These are phyloP conservation scores for Grus americana DNA, from an alignment of 2,113 vertebrate genomes.

Conservation along the genomic window DNA sequence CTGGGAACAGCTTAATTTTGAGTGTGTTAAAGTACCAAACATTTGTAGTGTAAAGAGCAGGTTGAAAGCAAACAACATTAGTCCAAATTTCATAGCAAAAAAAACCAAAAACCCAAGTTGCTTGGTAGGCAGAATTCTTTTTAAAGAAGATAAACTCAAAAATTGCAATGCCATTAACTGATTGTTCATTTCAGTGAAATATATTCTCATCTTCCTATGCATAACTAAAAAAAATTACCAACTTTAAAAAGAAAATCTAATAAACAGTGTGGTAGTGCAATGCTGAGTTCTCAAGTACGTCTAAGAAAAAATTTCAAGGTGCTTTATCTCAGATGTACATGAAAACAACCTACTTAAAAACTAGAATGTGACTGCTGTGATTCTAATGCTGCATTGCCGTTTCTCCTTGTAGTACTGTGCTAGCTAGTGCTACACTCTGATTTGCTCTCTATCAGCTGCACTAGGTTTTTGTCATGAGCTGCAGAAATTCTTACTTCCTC, in stretches of 20 bases:
- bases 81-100: slow-evolving; percentile 32
- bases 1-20: slow-evolving; percentile 53
- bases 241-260: slow-evolving; percentile 1
- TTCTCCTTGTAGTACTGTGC: slow-evolving; percentile 68
- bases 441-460: slow-evolving; percentile 76
- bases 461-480: slow-evolving; percentile 72
- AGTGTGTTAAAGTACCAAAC: slow-evolving; percentile 51
- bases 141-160: slow-evolving; percentile 32
- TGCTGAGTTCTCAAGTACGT: background rate
- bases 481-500: slow-evolving; percentile 77
- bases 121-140: slow-evolving; percentile 13
- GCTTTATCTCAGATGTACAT: slow-evolving; percentile 26
- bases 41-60: slow-evolving; percentile 58
- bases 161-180: slow-evolving; percentile 30
- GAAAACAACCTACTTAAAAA: slow-evolving; percentile 78
- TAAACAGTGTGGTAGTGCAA: background rate
- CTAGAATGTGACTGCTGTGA: slow-evolving; percentile 61
- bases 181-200: slow-evolving; percentile 40
- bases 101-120: background rate
- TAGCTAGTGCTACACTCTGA: slow-evolving; percentile 69
- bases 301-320: slow-evolving; percentile 16
- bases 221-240: slow-evolving; percentile 1
- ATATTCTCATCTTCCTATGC: slow-evolving; percentile 12
- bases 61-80: slow-evolving; percentile 17
- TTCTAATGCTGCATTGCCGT: slow-evolving; percentile 83